Conservation (phyloP, 2,797 vertebrate genomes). For the Cyprinodon diabolis region DNA sequence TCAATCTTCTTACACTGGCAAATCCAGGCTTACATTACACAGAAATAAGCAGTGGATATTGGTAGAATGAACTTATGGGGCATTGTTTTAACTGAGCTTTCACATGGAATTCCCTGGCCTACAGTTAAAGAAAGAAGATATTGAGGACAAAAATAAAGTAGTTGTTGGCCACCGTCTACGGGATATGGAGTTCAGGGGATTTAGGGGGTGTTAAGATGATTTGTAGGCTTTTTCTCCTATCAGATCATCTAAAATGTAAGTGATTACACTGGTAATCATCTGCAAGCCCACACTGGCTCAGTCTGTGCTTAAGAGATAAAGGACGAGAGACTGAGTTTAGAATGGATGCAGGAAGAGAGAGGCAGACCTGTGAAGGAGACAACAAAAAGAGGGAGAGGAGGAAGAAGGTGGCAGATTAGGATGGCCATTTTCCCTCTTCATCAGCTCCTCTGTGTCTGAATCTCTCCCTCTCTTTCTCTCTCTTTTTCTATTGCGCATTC, state of each 20-base stretch:
- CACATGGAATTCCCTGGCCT: slow-evolving; percentile 65
- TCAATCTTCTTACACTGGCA: slow-evolving; percentile 78
- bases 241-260: slow-evolving; percentile 81
- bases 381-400: slow-evolving; percentile 57
- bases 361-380: slow-evolving; percentile 62
- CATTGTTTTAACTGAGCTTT: slow-evolving; percentile 75
- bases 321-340: slow-evolving; percentile 62
- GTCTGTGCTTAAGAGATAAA: slow-evolving; percentile 77
- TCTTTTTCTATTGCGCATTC: slow-evolving; percentile 63
- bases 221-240: slow-evolving; percentile 76
- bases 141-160: slow-evolving; percentile 71
- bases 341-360: slow-evolving; percentile 52
- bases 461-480: slow-evolving; percentile 27
- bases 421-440: slow-evolving; percentile 60
- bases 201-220: slow-evolving; percentile 75
- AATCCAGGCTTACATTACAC: slow-evolving; percentile 80
- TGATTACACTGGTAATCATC: slow-evolving; percentile 80
- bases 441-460: slow-evolving; percentile 53
- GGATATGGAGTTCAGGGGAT: slow-evolving; percentile 59
- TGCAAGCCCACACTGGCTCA: slow-evolving; percentile 74
- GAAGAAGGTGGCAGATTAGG: slow-evolving; percentile 79
- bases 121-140: slow-evolving; percentile 66
- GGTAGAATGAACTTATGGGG: slow-evolving; percentile 69
- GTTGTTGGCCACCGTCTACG: slow-evolving; percentile 58
- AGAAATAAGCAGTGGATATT: slow-evolving; percentile 73